Evolutionary conservation across 64 coral and sea anemone genomes (phyloP), one percentile per base, ranked within the genome.

Genomic region (Acropora yongei): DNA sequence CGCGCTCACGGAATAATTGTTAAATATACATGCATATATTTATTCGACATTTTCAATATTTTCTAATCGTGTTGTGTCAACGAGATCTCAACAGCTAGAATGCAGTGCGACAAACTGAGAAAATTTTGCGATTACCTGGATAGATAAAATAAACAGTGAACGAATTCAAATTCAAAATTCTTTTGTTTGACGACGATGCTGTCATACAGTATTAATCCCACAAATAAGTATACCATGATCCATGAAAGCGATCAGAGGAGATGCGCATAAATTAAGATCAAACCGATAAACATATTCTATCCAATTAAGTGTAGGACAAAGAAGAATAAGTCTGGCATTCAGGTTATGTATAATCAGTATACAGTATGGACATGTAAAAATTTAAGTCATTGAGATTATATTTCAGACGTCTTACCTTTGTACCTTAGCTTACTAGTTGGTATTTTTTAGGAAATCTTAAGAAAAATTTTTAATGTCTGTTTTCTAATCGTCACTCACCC

Each of bases 231-330:
- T 65, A 65, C 60, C 60, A 65, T 65, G 60, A 65, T 0, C 60
- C 60, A 65, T 65, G 60, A 65, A 65, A 65, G 60, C 60, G 60
- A 65, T 65, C 60, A 65, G 60, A 65, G 60, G 60, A 65, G 60
- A 65, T 65, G 60, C 60, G 60, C 16, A 65, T 65, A 65, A 65
- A 65, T 65, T 65, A 65, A 65, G 60, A 65, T 65, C 60, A 65
- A 65, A 65, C 16, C 60, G 60, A 65, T 65, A 65, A 65, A 65
- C 60, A 65, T 65, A 65, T 65, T 65, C 60, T 65, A 65, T 65
- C 60, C 8, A 65, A 7, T 65, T 65, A 10, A 65, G 60, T 65
- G 60, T 65, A 65, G 60, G 60, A 16, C 60, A 65, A 65, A 1
- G 60, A 65, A 65, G 60, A 65, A 65, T 65, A 65, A 0, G 60